phyloP scores from a whole-genome alignment of 2,113 vertebrate genomes.

The Alaudala cheleensis region DNA sequence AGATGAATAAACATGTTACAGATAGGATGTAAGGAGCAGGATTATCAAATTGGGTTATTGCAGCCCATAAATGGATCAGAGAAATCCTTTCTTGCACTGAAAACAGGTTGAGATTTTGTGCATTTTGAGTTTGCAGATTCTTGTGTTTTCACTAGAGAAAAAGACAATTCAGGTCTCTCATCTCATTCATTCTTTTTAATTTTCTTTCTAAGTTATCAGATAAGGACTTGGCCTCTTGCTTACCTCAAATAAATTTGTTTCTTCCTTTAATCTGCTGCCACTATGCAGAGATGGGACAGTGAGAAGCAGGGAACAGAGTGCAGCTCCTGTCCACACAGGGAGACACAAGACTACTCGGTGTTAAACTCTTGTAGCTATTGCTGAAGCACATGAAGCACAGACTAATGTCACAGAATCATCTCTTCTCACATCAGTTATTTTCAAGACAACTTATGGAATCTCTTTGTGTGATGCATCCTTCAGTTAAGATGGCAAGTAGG shows the following conservation, averaged over 20 bases:
- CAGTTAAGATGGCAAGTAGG: background rate
- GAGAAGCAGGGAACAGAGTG: background rate
- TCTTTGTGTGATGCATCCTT: background rate
- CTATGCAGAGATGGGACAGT: background rate
- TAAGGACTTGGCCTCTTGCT: background rate
- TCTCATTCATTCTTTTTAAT: background rate
- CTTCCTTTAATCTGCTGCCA: background rate
- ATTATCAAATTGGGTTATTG: accelerated
- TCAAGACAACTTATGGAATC: background rate
- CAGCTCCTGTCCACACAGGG: accelerated
- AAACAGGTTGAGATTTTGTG: background rate
- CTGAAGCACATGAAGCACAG: accelerated
- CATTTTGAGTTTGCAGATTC: background rate
- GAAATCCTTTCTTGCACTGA: background rate
- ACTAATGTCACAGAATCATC: background rate
- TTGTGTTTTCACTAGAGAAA: background rate
- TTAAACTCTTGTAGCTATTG: background rate
- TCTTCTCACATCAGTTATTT: background rate
- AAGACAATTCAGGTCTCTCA: background rate
- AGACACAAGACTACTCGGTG: background rate
- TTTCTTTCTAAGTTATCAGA: background rate
- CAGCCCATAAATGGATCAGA: background rate
- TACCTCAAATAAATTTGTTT: background rate
- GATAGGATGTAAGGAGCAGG: background rate
- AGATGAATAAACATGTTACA: background rate